phyloP scores from a whole-genome alignment of 2,888 invertebrate genomes.

The Plemyria rubiginata region DNA sequence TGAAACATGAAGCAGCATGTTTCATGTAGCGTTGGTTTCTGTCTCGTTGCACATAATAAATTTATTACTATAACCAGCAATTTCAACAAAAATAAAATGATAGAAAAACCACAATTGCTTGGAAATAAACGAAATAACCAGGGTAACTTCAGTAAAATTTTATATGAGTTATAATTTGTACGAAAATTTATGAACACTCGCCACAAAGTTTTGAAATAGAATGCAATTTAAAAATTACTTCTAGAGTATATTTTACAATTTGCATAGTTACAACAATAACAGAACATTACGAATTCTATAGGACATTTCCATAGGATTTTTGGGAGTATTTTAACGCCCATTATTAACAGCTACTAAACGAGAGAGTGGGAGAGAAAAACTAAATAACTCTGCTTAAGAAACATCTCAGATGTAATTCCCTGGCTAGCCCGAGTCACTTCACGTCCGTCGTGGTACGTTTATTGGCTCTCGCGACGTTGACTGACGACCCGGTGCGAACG shows the following conservation, averaged over 20 bases:
- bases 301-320: too few relatives aligned
- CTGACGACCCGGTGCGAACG: constrained; percentile 32
- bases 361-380: neutral
- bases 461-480: constrained; percentile 32
- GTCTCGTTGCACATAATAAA: constrained; percentile 19
- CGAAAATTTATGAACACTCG: neutral
- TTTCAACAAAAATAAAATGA: constrained; percentile 8
- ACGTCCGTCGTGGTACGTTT: constrained; percentile 30
- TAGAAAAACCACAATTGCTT: constrained; percentile 3
- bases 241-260: neutral
- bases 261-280: too few relatives aligned
- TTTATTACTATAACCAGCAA: constrained; percentile 3
- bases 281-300: too few relatives aligned
- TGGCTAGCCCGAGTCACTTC: constrained; percentile 29
- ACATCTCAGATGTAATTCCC: constrained; percentile 24
- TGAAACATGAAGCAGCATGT: constrained; percentile 17
- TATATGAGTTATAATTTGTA: constrained; percentile 1
- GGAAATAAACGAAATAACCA: constrained; percentile 10
- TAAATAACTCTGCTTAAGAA: constrained; percentile 25
- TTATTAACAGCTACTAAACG: constrained; percentile 2
- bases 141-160: constrained; percentile 1
- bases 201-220: neutral
- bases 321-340: neutral
- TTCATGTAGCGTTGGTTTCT: constrained; percentile 20
- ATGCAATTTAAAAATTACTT: neutral